Evolutionary conservation across 2,888 invertebrate genomes (phyloP).

Genomic region (Parapristionchus giblindavisi): DNA sequence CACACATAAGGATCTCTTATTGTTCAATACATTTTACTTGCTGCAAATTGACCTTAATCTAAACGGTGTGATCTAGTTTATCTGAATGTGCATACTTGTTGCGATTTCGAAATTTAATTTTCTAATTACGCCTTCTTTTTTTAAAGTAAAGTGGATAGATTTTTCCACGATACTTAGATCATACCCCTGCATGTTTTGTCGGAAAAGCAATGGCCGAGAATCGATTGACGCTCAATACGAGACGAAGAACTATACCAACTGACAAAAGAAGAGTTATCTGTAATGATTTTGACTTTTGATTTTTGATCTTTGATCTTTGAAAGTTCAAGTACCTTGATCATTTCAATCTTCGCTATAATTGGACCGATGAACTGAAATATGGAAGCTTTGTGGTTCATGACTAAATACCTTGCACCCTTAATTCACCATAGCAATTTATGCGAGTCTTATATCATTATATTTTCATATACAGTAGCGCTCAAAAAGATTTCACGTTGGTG

Average conservation of each 20-base stretch:
- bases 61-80: no score
- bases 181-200: not conserved
- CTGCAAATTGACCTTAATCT: not conserved
- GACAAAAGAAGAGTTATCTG: not conserved
- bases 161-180: not conserved
- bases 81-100: no score
- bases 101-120: no score
- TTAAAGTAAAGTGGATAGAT: not conserved
- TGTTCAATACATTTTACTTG: not conserved
- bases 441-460: no score
- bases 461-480: no score
- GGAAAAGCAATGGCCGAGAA: not conserved
- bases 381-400: not conserved
- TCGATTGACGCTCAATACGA: not conserved
- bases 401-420: not conserved
- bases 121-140: no score
- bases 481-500: no score
- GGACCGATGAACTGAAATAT: not conserved
- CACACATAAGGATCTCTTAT: not conserved
- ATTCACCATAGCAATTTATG: no score
- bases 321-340: not conserved
- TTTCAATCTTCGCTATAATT: not conserved
- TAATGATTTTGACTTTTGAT: not conserved
- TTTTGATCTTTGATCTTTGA: not conserved
- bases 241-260: not conserved